A percentile compares a stretch with the other conserved stretches of the same genome.
Conservation (phyloP, 2,888 invertebrate species). For the Leptinotarsa juncta region DNA sequence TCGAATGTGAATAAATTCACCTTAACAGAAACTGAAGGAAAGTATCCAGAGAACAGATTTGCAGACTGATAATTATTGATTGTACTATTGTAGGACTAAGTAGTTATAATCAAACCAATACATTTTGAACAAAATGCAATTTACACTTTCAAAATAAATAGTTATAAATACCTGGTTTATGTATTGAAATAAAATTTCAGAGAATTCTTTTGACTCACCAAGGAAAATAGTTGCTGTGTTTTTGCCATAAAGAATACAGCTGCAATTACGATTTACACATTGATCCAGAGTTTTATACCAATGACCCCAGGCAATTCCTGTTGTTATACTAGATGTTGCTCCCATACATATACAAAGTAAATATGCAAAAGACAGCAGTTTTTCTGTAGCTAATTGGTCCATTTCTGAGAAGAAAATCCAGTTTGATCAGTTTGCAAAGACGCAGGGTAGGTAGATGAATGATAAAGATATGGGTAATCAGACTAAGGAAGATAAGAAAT, state of each 20-base stretch:
- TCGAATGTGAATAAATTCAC: too few species aligned
- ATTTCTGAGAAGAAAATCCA: constrained; percentile 39
- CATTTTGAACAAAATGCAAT: too few species aligned
- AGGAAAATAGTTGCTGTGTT: constrained; percentile 73
- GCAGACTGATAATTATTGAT: not conserved
- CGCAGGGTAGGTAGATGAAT: not conserved
- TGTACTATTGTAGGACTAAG: not conserved
- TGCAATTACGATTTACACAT: constrained; percentile 76
- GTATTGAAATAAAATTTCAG: not conserved
- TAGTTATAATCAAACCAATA: too few species aligned
- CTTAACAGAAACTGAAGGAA: too few species aligned
- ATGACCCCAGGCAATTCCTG: constrained; percentile 76
- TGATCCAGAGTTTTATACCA: constrained; percentile 77
- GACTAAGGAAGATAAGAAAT: not conserved
- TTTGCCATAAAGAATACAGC: constrained; percentile 75
- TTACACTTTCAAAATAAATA: too few species aligned
- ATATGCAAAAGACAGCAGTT: constrained; percentile 58
- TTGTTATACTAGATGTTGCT: constrained; percentile 64
- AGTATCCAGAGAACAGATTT: too few species aligned
- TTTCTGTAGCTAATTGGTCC: constrained; percentile 60
- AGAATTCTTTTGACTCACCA: constrained; percentile 52
- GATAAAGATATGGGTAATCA: not conserved
- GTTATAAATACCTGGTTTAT: too few species aligned
- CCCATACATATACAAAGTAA: constrained; percentile 56
- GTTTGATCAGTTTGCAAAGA: not conserved